Percentiles rank a stretch among this genome's conserved stretches.
phyloP scores from a whole-genome alignment of 1,140 invertebrate species.

The Habropoda laboriosa region DNA sequence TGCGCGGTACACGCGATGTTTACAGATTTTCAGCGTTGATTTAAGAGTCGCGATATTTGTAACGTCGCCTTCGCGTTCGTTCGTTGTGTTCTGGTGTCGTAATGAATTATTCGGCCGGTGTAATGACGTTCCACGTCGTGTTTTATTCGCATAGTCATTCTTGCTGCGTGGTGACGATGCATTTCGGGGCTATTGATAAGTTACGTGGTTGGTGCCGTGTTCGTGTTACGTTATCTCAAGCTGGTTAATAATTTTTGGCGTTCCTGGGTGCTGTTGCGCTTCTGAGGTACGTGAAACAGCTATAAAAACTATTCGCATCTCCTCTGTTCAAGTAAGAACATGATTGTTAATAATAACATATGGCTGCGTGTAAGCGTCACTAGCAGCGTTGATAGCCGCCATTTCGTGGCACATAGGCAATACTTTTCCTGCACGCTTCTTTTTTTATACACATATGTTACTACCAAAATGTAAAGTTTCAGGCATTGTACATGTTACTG shows the following conservation, averaged over 20 bases:
- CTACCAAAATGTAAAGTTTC: too few relatives aligned
- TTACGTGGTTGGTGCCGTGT: not conserved
- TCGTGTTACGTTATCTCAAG: not conserved
- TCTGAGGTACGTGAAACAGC: too few relatives aligned
- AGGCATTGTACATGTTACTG: too few relatives aligned
- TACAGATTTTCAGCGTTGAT: not conserved
- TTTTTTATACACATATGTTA: too few relatives aligned
- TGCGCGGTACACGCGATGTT: not conserved
- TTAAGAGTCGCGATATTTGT: not conserved
- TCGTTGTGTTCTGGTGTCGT: not conserved
- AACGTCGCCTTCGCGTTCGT: not conserved
- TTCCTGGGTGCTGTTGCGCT: too few relatives aligned
- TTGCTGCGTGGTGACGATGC: not conserved
- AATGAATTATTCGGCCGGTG: constrained; percentile 28
- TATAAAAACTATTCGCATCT: too few relatives aligned
- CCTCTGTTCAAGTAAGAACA: too few relatives aligned
- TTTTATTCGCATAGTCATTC: constrained; percentile 2
- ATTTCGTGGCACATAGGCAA: too few relatives aligned
- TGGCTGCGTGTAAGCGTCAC: too few relatives aligned
- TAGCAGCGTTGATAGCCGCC: too few relatives aligned
- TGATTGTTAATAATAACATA: too few relatives aligned
- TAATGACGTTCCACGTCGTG: constrained; percentile 5
- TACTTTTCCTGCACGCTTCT: too few relatives aligned
- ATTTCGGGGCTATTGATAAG: constrained; percentile 6
- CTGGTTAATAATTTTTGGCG: constrained; percentile 1